Evolutionary conservation across 1,140 invertebrate genomes (phyloP), one percentile per base, ranked within the genome.

Genomic region (Aphidius ervi): DNA sequence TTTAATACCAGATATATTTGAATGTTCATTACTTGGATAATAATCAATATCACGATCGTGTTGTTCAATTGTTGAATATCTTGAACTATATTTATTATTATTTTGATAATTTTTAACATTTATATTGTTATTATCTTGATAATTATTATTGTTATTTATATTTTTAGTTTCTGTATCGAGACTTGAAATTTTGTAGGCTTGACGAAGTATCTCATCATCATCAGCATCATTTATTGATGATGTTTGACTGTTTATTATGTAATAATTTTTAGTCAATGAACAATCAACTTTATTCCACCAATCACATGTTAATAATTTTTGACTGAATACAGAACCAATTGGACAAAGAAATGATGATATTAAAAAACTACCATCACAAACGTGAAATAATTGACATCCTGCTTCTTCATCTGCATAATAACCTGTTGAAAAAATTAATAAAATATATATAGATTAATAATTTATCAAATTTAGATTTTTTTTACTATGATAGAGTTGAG

Each of bases 211-310:
- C 47, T 79, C 75, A 50, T 77, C 75, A 54, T 71, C 72, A 45
- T 77, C 75, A 5, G 70, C 68, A 60, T 76, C 70, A 53, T 54
- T 65, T 1, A 58, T 42, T 10, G 72, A 72, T 53, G 63, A 69
- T 31, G 23, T 31, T 41, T 70, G 31, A 5, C 67, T 65, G 9
- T 77, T 73, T 46, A 66, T 65, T 47, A 61, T 63, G 50, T 76
- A 70, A 46, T 70, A 78, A 43, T 72, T 68, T 3, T 59, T 62
- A 7, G 72, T 76, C 42, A 71, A 46, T 1, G 75, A 70, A 64
- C 83, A 84, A 55, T 82, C 75, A 0, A 83, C 81, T 67, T 82
- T 82, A 50, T 71, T 81, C 83, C 83, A 84, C 82, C 82, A 84
- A 56, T 84, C 82, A 63, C 83, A 84, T 5, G 82, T 78, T 52